phyloP scores from a whole-genome alignment of 2,888 invertebrate species.

The Chloromyia formosa region DNA sequence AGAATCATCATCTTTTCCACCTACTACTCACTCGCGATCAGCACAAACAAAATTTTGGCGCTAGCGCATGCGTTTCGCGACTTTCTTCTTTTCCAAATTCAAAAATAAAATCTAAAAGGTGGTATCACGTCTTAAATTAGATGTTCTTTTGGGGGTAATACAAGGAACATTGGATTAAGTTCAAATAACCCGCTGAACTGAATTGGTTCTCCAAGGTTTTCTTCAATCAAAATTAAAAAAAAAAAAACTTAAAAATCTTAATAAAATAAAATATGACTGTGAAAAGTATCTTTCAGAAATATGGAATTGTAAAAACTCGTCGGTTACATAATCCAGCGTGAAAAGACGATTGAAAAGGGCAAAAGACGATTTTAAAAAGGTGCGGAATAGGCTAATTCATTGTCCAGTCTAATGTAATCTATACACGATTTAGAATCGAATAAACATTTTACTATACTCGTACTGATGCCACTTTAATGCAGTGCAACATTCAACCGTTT shows the following conservation, averaged over 20 bases:
- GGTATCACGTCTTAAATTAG: slow-evolving; percentile 42
- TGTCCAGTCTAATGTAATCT: neutral
- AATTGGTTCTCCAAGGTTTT: neutral
- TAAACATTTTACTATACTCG: neutral
- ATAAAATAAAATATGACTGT: too few relatives aligned
- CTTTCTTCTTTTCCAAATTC: neutral
- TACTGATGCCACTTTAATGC: too few relatives aligned
- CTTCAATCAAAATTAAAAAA: neutral
- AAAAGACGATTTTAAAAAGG: neutral
- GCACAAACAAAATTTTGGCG: too few relatives aligned
- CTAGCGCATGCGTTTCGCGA: slow-evolving; percentile 29
- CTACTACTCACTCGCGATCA: slow-evolving; percentile 24
- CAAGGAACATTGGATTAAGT: neutral
- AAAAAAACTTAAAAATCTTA: too few relatives aligned
- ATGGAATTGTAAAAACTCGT: too few relatives aligned
- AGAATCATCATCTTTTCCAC: slow-evolving; percentile 12
- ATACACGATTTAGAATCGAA: neutral
- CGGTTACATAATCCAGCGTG: slow-evolving; percentile 12
- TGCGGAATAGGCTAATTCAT: neutral
- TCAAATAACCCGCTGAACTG: neutral
- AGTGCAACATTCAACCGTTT: too few relatives aligned
- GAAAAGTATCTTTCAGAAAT: too few relatives aligned
- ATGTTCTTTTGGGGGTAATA: neutral
- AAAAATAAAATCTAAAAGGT: slow-evolving; percentile 29
- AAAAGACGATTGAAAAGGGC: neutral